These are phyloP conservation scores for Halictus rubicundus DNA, from an alignment of 1,140 invertebrate species.

Conservation along the genomic window DNA sequence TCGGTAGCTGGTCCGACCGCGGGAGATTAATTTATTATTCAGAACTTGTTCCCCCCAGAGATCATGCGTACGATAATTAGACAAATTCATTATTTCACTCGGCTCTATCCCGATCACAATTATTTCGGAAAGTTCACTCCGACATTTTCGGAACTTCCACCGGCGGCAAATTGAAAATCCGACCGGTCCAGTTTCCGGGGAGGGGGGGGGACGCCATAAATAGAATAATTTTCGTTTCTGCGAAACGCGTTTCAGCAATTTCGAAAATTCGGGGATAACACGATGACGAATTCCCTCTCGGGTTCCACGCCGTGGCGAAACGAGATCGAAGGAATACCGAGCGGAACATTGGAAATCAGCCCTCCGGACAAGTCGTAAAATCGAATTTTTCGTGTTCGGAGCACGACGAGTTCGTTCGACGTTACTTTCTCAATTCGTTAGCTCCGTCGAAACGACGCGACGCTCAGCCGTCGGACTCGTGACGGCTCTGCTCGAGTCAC, in stretches of 20 bases:
- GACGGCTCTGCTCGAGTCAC: no score
- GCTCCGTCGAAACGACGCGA: not conserved
- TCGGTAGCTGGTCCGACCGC: no score
- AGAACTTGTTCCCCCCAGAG: no score
- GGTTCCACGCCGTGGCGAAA: no score
- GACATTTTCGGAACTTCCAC: no score
- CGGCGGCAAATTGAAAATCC: no score
- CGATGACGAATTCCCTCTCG: not conserved
- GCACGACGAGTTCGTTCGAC: not conserved
- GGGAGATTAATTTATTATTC: no score
- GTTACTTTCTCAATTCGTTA: slow-evolving; percentile 5
- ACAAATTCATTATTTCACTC: no score
- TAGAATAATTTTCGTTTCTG: not conserved
- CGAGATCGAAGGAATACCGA: not conserved
- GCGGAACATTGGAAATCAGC: not conserved
- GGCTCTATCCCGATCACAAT: no score
- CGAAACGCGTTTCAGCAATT: not conserved
- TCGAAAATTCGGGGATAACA: not conserved
- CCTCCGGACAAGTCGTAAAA: not conserved
- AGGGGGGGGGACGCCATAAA: no score
- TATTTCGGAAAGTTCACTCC: no score
- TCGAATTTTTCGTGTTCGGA: not conserved
- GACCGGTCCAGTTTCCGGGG: not conserved
- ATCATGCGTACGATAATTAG: no score
- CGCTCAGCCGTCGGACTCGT: not conserved